Evolutionary conservation across 2,888 invertebrate species (phyloP).

Genomic region (Geophilus truncorum): DNA sequence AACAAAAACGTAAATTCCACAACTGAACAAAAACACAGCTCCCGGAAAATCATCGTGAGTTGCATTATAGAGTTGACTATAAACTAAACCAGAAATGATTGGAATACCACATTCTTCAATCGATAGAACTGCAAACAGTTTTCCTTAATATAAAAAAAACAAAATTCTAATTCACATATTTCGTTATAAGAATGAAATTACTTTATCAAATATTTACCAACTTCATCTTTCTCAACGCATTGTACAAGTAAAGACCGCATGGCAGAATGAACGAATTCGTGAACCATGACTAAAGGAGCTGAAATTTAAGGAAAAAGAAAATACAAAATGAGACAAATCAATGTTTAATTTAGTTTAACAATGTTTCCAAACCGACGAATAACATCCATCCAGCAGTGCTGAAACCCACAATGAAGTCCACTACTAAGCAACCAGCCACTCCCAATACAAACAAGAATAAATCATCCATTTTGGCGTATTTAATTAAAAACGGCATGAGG

Average conservation of each 20-base stretch:
- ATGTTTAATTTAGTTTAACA: not conserved
- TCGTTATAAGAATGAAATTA: not conserved
- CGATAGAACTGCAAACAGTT: constrained; percentile 18
- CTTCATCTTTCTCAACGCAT: constrained; percentile 31
- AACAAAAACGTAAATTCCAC: not conserved
- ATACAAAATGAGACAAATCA: no score
- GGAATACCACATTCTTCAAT: constrained; percentile 28
- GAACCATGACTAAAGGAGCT: constrained; percentile 10
- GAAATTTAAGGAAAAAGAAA: not conserved
- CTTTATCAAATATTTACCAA: constrained; percentile 18
- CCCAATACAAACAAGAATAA: not conserved
- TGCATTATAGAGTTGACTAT: constrained; percentile 30
- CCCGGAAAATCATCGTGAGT: not conserved
- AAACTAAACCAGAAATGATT: constrained; percentile 13
- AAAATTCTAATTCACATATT: not conserved
- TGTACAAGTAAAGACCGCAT: constrained; percentile 29
- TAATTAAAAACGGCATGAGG: constrained; percentile 2
- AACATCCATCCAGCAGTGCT: constrained; percentile 30
- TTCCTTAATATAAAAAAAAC: not conserved
- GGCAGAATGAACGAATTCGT: not conserved
- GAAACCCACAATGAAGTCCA: constrained; percentile 21
- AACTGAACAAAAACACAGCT: constrained; percentile 23
- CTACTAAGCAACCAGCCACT: not conserved
- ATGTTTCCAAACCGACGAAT: constrained; percentile 19
- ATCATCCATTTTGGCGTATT: not conserved